These are phyloP conservation scores for Porites divaricata DNA, from an alignment of 92 coral and sea anemone genomes.

Conservation along the genomic window DNA sequence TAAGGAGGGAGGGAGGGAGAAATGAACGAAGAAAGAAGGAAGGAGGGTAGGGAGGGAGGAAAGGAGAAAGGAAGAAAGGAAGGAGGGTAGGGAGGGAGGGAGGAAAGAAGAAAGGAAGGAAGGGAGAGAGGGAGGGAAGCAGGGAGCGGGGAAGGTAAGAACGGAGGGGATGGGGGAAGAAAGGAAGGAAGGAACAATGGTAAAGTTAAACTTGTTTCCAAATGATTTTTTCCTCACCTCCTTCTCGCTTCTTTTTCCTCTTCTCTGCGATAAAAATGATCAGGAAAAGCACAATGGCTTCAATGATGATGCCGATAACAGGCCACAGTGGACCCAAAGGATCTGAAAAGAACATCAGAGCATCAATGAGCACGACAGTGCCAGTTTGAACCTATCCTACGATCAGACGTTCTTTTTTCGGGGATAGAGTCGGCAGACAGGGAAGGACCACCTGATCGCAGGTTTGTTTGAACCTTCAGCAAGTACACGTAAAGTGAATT, in stretches of 20 bases:
- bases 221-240: slow-evolving; percentile 26
- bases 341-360: slow-evolving; percentile 53
- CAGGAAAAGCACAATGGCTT: slow-evolving; percentile 69
- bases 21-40: background rate
- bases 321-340: slow-evolving; percentile 94
- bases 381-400: no score
- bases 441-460: no score
- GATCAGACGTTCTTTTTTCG: no score
- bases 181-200: background rate
- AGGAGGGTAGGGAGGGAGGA: background rate
- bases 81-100: background rate
- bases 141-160: background rate
- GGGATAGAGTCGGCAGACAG: no score
- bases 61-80: background rate
- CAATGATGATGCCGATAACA: slow-evolving; percentile 80
- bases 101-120: background rate
- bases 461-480: no score
- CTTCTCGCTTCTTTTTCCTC: slow-evolving; percentile 47
- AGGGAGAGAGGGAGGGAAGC: background rate
- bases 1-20: background rate
- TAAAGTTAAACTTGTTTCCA: no score
- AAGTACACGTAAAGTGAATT: no score
- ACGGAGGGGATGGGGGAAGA: background rate
- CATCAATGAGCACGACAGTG: no score
- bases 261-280: slow-evolving; percentile 67